Conservation (phyloP, 92 coral and sea anemone species). For the Parazoanthus atlanticus region DNA sequence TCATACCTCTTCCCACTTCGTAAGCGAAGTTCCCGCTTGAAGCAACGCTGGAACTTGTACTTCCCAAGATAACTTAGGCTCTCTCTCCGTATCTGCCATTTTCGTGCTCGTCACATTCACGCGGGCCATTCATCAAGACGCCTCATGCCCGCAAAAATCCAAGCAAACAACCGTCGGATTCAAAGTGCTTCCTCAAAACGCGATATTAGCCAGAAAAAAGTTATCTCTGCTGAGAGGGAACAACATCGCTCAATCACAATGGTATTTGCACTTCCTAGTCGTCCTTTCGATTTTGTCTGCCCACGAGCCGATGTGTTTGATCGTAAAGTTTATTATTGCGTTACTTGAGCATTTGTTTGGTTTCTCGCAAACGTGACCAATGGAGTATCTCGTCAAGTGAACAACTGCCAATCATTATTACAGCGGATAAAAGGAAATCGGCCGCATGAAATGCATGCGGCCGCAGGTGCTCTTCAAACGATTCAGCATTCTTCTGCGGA, state of each 20-base stretch:
- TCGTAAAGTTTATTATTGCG: constrained; percentile 17
- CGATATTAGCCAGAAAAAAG: background rate
- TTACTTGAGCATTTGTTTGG: constrained; percentile 42
- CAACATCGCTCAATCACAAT: constrained; percentile 28
- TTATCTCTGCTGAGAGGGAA: background rate
- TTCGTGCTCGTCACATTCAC: constrained; percentile 28
- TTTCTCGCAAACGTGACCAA: constrained; percentile 50
- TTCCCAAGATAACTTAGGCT: constrained; percentile 82
- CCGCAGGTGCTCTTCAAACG: constrained; percentile 33
- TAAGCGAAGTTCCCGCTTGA: constrained; percentile 79
- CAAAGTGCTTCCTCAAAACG: background rate
- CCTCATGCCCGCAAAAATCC: constrained; percentile 36
- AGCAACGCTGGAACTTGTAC: constrained; percentile 78
- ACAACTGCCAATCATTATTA: constrained; percentile 35
- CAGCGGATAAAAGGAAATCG: background rate
- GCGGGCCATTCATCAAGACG: constrained; percentile 5
- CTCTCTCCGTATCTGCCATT: constrained; percentile 36
- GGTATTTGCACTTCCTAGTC: constrained; percentile 33
- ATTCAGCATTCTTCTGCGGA: background rate
- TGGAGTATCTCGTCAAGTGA: constrained; percentile 36
- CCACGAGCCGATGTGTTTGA: constrained; percentile 18
- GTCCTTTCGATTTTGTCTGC: constrained; percentile 39
- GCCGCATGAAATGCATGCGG: background rate
- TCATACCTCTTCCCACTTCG: constrained; percentile 97
- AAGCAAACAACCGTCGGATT: background rate